phyloP scores from a whole-genome alignment of 2,113 vertebrate genomes.

The Macroglossus sobrinus region DNA sequence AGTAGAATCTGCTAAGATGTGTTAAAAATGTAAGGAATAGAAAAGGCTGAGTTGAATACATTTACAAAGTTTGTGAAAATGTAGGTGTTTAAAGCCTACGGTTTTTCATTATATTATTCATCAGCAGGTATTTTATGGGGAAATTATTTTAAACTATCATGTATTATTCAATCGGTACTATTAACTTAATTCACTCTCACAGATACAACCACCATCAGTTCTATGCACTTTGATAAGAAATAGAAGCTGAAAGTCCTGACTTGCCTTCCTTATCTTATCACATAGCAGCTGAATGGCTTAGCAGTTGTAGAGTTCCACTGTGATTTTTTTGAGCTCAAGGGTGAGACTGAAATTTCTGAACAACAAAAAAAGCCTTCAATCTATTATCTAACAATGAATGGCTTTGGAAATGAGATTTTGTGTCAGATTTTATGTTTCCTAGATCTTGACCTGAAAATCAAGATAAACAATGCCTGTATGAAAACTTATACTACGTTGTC shows the following conservation, averaged over 20 bases:
- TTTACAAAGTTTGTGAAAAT: neutral
- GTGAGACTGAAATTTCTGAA: neutral
- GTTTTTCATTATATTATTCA: conserved; percentile 20
- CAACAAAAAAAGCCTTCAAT: neutral
- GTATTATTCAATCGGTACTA: neutral
- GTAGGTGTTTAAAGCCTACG: neutral
- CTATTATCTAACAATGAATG: neutral
- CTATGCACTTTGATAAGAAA: neutral
- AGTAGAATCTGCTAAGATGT: conserved; percentile 15
- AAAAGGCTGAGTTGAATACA: neutral
- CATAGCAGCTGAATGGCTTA: neutral
- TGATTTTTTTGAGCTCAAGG: neutral
- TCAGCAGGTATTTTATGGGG: neutral
- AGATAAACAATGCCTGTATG: neutral
- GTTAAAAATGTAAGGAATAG: neutral
- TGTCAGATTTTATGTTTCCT: neutral
- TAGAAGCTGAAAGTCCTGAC: neutral
- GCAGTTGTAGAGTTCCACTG: neutral
- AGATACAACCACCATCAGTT: neutral
- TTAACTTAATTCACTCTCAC: neutral
- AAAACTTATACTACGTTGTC: neutral
- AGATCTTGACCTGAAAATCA: neutral
- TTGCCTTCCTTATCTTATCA: neutral
- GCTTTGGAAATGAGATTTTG: conserved; percentile 17
- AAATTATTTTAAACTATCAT: neutral